A percentile compares a stretch with the other conserved stretches of the same genome.
phyloP scores from a whole-genome alignment of 1,140 invertebrate species.

The Lethocerus indicus region DNA sequence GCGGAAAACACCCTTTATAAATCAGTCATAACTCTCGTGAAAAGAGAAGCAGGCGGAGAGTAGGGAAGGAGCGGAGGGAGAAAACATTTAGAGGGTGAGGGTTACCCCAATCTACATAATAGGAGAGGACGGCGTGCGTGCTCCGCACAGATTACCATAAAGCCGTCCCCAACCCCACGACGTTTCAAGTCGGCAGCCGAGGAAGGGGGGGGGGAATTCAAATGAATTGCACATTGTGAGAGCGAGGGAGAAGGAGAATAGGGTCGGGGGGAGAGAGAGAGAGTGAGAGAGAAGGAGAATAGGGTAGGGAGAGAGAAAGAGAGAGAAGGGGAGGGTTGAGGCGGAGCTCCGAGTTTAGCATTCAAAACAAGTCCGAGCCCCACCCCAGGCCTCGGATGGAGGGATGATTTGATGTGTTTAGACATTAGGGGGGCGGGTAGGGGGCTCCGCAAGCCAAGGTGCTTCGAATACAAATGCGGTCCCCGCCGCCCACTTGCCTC shows the following conservation, averaged over 20 bases:
- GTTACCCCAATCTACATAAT: no score
- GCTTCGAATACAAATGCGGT: conserved; percentile 1
- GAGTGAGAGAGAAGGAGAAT: conserved; percentile 8
- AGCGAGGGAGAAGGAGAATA: no score
- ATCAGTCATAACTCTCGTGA: neutral
- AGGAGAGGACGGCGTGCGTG: no score
- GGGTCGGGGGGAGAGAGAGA: neutral
- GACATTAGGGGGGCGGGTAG: conserved; percentile 7
- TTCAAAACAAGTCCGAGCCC: conserved; percentile 7
- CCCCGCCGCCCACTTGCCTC: no score
- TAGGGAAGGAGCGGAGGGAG: neutral
- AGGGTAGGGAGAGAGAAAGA: conserved; percentile 3
- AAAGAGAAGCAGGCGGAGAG: neutral
- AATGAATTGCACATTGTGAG: conserved; percentile 11
- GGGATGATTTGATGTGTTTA: conserved; percentile 13
- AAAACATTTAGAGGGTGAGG: no score
- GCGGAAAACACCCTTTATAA: neutral
- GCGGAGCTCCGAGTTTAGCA: conserved; percentile 6
- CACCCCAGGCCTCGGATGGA: neutral
- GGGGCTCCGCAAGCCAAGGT: neutral
- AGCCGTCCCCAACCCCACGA: no score
- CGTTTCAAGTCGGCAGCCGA: neutral
- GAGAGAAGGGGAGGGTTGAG: neutral
- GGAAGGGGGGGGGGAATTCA: conserved; percentile 4
- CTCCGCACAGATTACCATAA: no score